A percentile compares a stretch with the other conserved stretches of the same genome.
These are phyloP conservation scores for Peromyscus aztecus DNA, from an alignment of 2,797 vertebrate species.

Conservation along the genomic window DNA sequence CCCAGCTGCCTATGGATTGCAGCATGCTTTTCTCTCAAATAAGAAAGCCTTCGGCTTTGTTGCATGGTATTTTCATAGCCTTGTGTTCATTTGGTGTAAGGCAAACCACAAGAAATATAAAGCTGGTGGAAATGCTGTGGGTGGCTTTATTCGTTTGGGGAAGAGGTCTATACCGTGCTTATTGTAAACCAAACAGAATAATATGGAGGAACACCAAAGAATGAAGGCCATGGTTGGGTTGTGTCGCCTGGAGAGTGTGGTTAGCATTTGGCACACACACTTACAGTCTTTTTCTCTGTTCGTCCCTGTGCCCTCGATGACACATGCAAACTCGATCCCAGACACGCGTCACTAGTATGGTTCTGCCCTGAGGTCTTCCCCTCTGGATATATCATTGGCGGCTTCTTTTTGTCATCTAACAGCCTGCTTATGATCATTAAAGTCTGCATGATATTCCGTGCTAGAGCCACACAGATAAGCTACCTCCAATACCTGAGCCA, in stretches of 20 bases:
- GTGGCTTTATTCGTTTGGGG: not conserved
- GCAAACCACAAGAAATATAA: not conserved
- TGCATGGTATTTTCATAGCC: not conserved
- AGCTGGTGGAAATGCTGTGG: conserved; percentile 9
- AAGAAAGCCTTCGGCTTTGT: conserved; percentile 10
- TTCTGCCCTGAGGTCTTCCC: not conserved
- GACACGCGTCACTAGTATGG: not conserved
- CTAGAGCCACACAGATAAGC: not conserved
- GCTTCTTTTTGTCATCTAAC: not conserved
- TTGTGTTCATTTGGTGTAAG: conserved; percentile 26
- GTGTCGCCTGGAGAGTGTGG: not conserved
- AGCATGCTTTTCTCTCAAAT: conserved; percentile 22
- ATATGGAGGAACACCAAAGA: conserved; percentile 1
- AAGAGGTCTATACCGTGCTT: not conserved
- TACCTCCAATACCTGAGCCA: not conserved
- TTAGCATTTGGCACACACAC: not conserved
- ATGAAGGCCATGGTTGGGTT: not conserved
- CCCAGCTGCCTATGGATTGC: not conserved
- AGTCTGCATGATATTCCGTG: not conserved
- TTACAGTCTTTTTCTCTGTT: not conserved
- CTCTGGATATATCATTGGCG: not conserved
- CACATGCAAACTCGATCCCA: not conserved
- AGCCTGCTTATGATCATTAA: not conserved
- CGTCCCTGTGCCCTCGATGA: not conserved
- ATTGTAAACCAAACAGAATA: conserved; percentile 43